Conservation (phyloP, 1,140 invertebrate genomes). For the Cyclargus thomasi region DNA sequence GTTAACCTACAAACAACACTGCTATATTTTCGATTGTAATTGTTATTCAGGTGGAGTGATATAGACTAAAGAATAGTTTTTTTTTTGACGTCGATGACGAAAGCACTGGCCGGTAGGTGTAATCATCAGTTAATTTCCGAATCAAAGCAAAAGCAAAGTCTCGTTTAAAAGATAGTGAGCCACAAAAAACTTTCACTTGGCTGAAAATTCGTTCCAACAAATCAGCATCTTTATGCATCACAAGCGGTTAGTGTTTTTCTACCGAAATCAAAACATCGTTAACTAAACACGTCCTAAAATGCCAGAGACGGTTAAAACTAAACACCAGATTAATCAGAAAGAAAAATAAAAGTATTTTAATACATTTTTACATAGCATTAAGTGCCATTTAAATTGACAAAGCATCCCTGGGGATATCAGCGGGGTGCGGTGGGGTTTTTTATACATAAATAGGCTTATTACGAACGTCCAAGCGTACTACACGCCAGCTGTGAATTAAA, state of each 20-base stretch:
- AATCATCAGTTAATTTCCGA: too few relatives aligned
- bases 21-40: too few relatives aligned
- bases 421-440: conserved; percentile 46
- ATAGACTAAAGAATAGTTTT: too few relatives aligned
- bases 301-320: background rate
- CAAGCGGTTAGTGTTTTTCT: background rate
- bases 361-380: conserved; percentile 36
- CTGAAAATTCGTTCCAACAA: too few relatives aligned
- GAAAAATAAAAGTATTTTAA: conserved; percentile 26
- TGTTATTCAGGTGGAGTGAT: too few relatives aligned
- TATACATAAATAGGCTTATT: conserved; percentile 33
- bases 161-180: too few relatives aligned
- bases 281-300: background rate
- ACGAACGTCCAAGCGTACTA: conserved; percentile 34
- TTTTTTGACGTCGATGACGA: too few relatives aligned
- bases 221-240: too few relatives aligned
- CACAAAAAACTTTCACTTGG: too few relatives aligned
- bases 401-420: conserved; percentile 37
- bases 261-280: background rate
- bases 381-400: conserved; percentile 62
- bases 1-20: too few relatives aligned
- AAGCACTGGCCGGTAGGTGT: too few relatives aligned
- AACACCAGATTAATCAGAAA: conserved; percentile 27
- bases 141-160: too few relatives aligned
- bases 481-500: conserved; percentile 61